phyloP scores from a whole-genome alignment of 1,140 invertebrate genomes.

The Oedothorax gibbosus region DNA sequence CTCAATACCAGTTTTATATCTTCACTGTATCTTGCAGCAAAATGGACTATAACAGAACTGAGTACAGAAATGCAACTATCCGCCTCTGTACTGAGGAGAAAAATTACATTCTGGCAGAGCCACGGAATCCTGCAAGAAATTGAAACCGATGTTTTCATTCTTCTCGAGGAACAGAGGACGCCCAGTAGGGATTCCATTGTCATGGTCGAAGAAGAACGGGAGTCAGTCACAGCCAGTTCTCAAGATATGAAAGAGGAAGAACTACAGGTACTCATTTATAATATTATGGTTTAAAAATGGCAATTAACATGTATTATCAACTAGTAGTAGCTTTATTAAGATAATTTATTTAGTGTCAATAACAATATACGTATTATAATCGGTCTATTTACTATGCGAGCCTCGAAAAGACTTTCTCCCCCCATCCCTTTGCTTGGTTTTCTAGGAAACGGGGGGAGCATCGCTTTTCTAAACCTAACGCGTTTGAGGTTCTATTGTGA shows the following conservation, averaged over 20 bases:
- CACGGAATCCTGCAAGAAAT: constrained; percentile 82
- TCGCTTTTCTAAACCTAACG: too few species aligned
- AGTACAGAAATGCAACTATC: constrained; percentile 86
- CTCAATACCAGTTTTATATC: too few species aligned
- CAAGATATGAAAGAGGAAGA: constrained; percentile 93
- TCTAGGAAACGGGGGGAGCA: too few species aligned
- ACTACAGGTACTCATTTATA: constrained; percentile 74
- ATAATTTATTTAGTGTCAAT: too few species aligned
- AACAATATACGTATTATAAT: too few species aligned
- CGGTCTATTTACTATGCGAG: too few species aligned
- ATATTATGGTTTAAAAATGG: too few species aligned
- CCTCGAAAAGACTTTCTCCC: too few species aligned
- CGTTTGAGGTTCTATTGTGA: too few species aligned
- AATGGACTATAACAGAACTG: constrained; percentile 87
- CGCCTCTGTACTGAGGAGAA: constrained; percentile 81
- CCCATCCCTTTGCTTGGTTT: too few species aligned
- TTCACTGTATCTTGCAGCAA: constrained; percentile 70
- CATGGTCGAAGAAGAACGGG: constrained; percentile 89
- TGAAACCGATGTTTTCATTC: constrained; percentile 78
- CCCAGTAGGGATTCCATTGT: constrained; percentile 69
- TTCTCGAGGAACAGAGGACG: constrained; percentile 79
- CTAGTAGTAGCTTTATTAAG: too few species aligned
- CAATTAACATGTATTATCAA: too few species aligned
- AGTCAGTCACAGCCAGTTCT: constrained; percentile 92
- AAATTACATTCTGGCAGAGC: constrained; percentile 90